Evolutionary conservation across 2,797 vertebrate genomes (phyloP).

Genomic region (Salmo trutta): DNA sequence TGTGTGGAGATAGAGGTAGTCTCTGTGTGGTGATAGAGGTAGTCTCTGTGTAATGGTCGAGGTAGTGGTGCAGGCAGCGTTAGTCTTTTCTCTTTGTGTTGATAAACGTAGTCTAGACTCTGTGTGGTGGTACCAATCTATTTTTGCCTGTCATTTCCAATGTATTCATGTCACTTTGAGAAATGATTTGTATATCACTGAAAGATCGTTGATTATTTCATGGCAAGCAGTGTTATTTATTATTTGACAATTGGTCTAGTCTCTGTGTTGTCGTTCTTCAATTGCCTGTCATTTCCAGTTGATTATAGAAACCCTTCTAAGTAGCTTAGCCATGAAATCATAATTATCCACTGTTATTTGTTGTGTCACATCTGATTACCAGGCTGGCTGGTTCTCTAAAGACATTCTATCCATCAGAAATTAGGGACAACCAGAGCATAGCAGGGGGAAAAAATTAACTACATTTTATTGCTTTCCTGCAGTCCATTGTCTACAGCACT

Average conservation of each 20-base stretch:
- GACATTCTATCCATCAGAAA: slow-evolving; percentile 6
- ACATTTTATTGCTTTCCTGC: neutral
- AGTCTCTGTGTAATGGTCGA: too few relatives aligned
- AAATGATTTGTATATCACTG: too few relatives aligned
- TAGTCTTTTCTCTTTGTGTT: too few relatives aligned
- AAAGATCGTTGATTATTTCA: too few relatives aligned
- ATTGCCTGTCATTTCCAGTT: slow-evolving; percentile 23
- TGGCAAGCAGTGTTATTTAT: too few relatives aligned
- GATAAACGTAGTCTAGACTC: too few relatives aligned
- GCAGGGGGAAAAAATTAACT: slow-evolving; percentile 7
- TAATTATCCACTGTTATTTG: slow-evolving; percentile 31
- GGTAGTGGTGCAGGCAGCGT: too few relatives aligned
- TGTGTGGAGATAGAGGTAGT: too few relatives aligned
- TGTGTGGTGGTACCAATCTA: too few relatives aligned
- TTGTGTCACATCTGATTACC: slow-evolving; percentile 44
- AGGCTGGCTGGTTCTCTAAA: slow-evolving; percentile 18
- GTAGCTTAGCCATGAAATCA: slow-evolving; percentile 29
- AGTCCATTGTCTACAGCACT: neutral
- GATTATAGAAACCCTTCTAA: slow-evolving; percentile 24
- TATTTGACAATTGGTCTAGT: neutral
- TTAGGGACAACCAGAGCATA: slow-evolving; percentile 7
- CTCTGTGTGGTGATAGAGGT: too few relatives aligned
- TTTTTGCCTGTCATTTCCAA: too few relatives aligned
- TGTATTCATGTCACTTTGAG: too few relatives aligned
- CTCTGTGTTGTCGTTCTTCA: neutral